Evolutionary conservation across 2,113 vertebrate species (phyloP).

Genomic region (Sprattus sprattus): DNA sequence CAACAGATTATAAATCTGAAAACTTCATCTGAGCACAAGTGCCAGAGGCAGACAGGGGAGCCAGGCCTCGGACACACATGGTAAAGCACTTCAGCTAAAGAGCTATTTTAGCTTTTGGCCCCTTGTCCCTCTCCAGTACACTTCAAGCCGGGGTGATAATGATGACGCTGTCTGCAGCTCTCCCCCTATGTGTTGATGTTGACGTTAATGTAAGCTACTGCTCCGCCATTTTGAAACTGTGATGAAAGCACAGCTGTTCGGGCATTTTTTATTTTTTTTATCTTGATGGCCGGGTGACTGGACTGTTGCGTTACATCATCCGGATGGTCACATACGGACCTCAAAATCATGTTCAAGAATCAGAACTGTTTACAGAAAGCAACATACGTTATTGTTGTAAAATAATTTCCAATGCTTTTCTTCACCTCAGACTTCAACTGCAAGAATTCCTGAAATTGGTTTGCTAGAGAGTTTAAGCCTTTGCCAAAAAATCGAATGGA

Average conservation of each 20-base stretch:
- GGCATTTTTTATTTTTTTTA: neutral
- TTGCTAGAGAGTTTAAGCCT: neutral
- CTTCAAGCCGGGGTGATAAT: neutral
- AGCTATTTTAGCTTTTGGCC: constrained; percentile 16
- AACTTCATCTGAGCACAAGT: neutral
- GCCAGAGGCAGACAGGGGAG: neutral
- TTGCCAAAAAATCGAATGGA: neutral
- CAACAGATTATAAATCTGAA: constrained; percentile 35
- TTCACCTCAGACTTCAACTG: neutral
- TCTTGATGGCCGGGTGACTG: neutral
- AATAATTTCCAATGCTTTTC: neutral
- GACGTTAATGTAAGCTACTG: neutral
- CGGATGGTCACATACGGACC: neutral
- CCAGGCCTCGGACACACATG: constrained; percentile 30
- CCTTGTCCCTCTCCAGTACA: neutral
- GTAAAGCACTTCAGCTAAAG: constrained; percentile 37
- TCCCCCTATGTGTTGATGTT: neutral
- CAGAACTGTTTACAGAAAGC: neutral
- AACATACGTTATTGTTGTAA: neutral
- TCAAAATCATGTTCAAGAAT: neutral
- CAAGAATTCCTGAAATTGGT: neutral
- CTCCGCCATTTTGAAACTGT: neutral
- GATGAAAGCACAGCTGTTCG: neutral
- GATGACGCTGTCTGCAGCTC: constrained; percentile 11
- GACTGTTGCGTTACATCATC: neutral